Base-by-base conservation (phyloP, 2,113 vertebrate genomes). In the Ibidorhyncha struthersii region DNA sequence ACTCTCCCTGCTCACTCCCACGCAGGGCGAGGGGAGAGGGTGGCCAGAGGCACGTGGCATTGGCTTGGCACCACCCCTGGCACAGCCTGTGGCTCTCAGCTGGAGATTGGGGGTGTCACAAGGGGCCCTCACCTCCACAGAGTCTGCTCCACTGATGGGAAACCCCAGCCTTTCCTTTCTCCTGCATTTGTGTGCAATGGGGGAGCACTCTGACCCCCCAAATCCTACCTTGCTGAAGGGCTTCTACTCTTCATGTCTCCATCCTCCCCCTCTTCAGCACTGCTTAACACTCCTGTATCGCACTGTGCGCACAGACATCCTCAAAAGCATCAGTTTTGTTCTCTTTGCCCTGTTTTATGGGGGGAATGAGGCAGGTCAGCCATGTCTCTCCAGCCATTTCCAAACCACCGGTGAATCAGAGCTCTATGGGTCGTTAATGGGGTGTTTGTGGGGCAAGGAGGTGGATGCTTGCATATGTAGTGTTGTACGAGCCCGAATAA, bases 81-180 rank as follows among this genome's bases (percentile, higher is more conserved):
- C 19, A 59, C 32, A 71, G 43, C 34, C 34, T 73, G 19, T 34
- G 27, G 23, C 59, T 52, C 56, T 74, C 78, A 70, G 12, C 21
- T 65, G 30, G 50, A 76, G 36, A 34, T 0, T 36, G 49, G 18
- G 14, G 17, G 12, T 17, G 23, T 38, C 40, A n/a, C 21, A 6
- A 27, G 13, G 10, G 9, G 14, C 11, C 11, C 19, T 47, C 0
- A 0, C 9, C 14, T 12, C 66, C 66, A 38, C 1, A 1, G 82
- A 82, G 71, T 50, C 27, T 32, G 22, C 29, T 86, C 53, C 43
- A 26, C 38, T 34, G 1, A 2, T 79, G n/a, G 34, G 49, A 82
- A 82, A 45, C 10, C 19, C 22, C 56, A 61, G 2, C 30, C 12
- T 63, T 77, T 23, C 40, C 53, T 56, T 77, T 34, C 81, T 66